Evolutionary conservation across 2,797 vertebrate species (phyloP), one percentile per base, ranked within the genome.

Genomic region (Graptemys geographica): DNA sequence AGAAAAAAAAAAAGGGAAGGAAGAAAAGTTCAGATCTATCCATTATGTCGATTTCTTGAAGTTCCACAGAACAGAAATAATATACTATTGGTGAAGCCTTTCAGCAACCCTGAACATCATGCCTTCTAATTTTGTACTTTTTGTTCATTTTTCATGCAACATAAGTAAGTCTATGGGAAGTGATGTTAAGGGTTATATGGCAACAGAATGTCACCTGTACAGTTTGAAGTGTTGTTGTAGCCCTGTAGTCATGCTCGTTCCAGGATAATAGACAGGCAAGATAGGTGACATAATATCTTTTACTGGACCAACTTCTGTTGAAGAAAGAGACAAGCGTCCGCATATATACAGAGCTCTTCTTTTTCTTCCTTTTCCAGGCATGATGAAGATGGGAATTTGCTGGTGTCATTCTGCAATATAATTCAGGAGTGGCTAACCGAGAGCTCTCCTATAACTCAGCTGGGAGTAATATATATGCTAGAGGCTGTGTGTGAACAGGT

Each of bases 21-120:
- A 95, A 95, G 89, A 96, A 98, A 97, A 97, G 93, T 98, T 98
- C 91, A 97, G 97, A 95, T 81, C 88, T 96, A 91, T 96, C 97
- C 87, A 86, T 96, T 97, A 94, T 90, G 92, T 87, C 97, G 97
- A 98, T 27, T 33, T 95, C 85, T 92, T 94, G 82, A 96, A 95
- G 53, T 90, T 98, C 90, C 55, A 93, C 94, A 81, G 85, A 98
- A 94, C 65, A 87, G 95, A 97, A 97, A 85, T 83, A 90, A 91
- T 92, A 92, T 90, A 82, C 18, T 87, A 80, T 25, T 92, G 83
- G 82, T 83, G 52, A 76, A 90, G 79, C 31, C 79, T 79, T 91
- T 94, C 83, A 91, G 80, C 44, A 91, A 37, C 88, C 94, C 83
- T 59, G 52, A 93, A 51, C 55, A 90, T 51, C 74, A 79, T 44